Evolutionary conservation across 64 coral and sea anemone genomes (phyloP), one percentile per base, ranked within the genome.

Genomic region (Orbicella faveolata): DNA sequence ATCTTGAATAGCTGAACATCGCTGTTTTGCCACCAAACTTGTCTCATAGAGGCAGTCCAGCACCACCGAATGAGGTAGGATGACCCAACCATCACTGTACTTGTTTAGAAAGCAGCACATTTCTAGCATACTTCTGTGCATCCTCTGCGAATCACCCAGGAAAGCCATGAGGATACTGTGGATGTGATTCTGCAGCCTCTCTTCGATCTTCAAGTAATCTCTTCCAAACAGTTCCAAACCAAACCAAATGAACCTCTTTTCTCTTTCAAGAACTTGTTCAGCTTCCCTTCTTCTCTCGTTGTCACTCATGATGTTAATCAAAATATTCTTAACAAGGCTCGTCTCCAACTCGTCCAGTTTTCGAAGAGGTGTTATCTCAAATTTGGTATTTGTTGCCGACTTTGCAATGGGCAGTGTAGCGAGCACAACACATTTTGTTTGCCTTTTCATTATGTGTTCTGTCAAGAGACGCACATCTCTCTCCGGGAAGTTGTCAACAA

Each of bases 191-290:
- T 72, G 77, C 13, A 94, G 41, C 3, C 88, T 64, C 2, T 89
- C 79, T 65, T 89, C 53, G 53, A 94, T 94, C 51, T 89, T 88
- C 4, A 77, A 15, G 30, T 94, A 94, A 10, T 94, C 86, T 23
- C 92, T 37, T 11, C 92, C 92, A 79, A 94, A 94, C 0, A 94
- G 80, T 37, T 94, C 87, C 18, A 94, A 76, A 48, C 92, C 92
- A 94, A 94, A 84, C 92, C 92, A 94, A 34, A 94, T 84, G 21
- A 94, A 94, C 18, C 92, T 26, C 20, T 66, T 89, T 35, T 94
- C 87, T 70, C 92, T 81, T 16, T 94, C 87, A 16, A 94, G 61
- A 7, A 89, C 80, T 25, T 89, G 16, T 52, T 88, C 92, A 33
- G 55, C 92, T 53, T 51, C 92, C 44, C 63, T n/a, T 79, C 73